Evolutionary conservation across 2,797 vertebrate species (phyloP).

Genomic region (Stomatorhinus walkeri): DNA sequence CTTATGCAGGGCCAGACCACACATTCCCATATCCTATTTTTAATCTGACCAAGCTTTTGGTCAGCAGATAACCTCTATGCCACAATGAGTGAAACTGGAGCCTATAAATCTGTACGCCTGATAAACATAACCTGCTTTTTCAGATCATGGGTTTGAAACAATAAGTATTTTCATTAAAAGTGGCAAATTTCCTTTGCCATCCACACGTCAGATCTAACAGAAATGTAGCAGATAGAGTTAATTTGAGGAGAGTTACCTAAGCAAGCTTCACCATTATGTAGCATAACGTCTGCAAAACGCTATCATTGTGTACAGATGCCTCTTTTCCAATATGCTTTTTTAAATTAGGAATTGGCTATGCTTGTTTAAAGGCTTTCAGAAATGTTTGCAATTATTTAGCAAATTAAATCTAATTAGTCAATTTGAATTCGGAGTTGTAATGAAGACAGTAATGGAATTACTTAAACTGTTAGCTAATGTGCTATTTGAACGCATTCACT

Average conservation of each 20-base stretch:
- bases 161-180: neutral
- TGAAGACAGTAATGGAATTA: conserved; percentile 9
- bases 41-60: neutral
- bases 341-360: neutral
- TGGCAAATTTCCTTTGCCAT: neutral
- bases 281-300: neutral
- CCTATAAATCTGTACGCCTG: neutral
- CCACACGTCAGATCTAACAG: neutral
- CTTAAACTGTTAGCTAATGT: conserved; percentile 6
- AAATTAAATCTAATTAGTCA: conserved; percentile 10
- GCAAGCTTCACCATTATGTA: neutral
- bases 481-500: neutral
- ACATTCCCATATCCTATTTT: neutral
- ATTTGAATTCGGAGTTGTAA: conserved; percentile 1
- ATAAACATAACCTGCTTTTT: neutral
- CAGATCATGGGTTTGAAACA: neutral
- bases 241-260: neutral
- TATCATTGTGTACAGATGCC: neutral
- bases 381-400: conserved; percentile 4
- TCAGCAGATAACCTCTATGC: neutral
- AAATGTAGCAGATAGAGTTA: neutral
- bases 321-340: neutral
- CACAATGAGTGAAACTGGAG: neutral
- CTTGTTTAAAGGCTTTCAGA: neutral
- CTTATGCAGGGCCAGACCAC: neutral